A percentile compares a stretch with the other conserved stretches of the same genome.
Conservation (phyloP, 2,113 vertebrate species). For the Nanorana parkeri region DNA sequence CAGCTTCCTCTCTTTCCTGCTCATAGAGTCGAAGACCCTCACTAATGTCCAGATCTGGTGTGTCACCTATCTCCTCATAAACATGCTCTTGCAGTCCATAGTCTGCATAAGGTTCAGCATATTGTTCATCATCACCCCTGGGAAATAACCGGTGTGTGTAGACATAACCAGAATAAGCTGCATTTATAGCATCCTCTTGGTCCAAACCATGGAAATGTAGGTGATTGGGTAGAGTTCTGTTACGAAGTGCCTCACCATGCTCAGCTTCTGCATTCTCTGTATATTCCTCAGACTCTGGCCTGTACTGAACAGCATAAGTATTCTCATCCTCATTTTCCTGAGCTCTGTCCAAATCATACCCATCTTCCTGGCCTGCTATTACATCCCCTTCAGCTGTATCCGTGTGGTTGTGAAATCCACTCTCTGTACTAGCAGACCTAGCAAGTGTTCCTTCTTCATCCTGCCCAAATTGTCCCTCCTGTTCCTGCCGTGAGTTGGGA, state of each 20-base stretch:
- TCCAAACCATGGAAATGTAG: conserved; percentile 79
- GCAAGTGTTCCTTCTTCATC: conserved; percentile 85
- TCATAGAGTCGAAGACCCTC: conserved; percentile 81
- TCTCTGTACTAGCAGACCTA: conserved; percentile 93
- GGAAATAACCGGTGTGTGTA: conserved; percentile 82
- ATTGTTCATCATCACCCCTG: conserved; percentile 79
- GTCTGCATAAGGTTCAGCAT: conserved; percentile 88
- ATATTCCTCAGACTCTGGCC: conserved; percentile 91
- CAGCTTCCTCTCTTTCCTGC: conserved; percentile 74
- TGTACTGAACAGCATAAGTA: conserved; percentile 76
- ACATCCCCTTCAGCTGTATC: conserved; percentile 93
- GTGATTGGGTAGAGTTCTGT: conserved; percentile 73
- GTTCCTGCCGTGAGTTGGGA: conserved; percentile 64
- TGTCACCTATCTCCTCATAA: conserved; percentile 91
- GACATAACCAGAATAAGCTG: conserved; percentile 88
- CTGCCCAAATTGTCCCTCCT: conserved; percentile 65
- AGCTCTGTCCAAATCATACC: conserved; percentile 69
- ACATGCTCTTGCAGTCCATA: conserved; percentile 90
- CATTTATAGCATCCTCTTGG: conserved; percentile 80
- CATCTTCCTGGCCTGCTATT: conserved; percentile 73
- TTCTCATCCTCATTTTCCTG: conserved; percentile 81
- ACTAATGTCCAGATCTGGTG: conserved; percentile 72
- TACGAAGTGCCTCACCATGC: conserved; percentile 77
- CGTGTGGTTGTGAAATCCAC: conserved; percentile 93
- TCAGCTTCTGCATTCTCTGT: conserved; percentile 89